A percentile compares a stretch with the other conserved stretches of the same genome.
Conservation (phyloP, 2,797 vertebrate species). For the Morelia viridis region DNA sequence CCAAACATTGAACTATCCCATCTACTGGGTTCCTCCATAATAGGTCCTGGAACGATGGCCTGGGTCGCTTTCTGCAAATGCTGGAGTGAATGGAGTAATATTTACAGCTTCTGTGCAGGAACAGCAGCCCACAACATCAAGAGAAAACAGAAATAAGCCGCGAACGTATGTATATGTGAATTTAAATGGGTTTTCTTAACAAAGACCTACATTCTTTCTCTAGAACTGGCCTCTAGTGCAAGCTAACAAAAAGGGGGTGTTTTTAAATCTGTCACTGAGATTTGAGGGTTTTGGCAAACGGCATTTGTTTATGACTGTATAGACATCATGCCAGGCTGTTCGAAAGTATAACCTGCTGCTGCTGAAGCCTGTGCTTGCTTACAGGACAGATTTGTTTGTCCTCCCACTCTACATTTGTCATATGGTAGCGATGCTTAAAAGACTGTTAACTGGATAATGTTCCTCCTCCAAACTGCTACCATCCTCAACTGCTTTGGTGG, state of each 20-base stretch:
- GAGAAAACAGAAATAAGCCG: no score
- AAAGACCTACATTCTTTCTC: neutral
- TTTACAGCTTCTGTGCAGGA: no score
- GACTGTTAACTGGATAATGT: slow-evolving; percentile 59
- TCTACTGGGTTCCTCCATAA: neutral
- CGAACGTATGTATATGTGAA: neutral
- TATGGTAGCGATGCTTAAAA: slow-evolving; percentile 58
- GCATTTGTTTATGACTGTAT: slow-evolving; percentile 45
- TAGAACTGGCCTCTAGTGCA: neutral
- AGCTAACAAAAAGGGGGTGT: neutral
- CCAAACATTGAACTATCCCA: neutral
- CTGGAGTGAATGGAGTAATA: neutral
- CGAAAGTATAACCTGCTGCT: slow-evolving; percentile 43
- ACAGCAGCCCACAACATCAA: no score
- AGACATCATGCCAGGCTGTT: slow-evolving; percentile 45
- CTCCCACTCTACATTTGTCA: slow-evolving; percentile 67
- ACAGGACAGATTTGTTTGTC: slow-evolving; percentile 53
- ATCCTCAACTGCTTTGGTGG: slow-evolving; percentile 47
- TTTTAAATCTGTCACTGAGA: slow-evolving; percentile 3
- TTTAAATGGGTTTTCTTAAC: neutral
- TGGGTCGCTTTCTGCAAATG: neutral
- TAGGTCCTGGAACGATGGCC: neutral
- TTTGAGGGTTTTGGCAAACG: slow-evolving; percentile 43
- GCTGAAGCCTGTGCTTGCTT: slow-evolving; percentile 57
- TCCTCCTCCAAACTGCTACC: slow-evolving; percentile 11